These are phyloP conservation scores for Lytechinus variegatus DNA, from an alignment of 35 echinoderm and acorn worm genomes.

Conservation along the genomic window DNA sequence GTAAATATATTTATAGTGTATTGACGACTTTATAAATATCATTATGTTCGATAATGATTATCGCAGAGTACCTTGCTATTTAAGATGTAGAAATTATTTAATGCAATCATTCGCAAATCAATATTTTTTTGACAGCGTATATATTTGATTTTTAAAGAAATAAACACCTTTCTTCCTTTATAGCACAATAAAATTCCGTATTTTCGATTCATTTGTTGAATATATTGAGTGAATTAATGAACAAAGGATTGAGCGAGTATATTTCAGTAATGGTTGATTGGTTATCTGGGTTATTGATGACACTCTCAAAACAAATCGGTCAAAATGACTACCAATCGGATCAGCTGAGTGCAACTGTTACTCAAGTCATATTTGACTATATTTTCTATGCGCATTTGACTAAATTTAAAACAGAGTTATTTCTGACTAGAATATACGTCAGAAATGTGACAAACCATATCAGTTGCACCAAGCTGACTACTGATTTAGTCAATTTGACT, in stretches of 20 bases:
- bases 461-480: too few relatives aligned
- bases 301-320: too few relatives aligned
- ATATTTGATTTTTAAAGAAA: conserved; percentile 15
- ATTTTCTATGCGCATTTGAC: too few relatives aligned
- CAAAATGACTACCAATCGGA: too few relatives aligned
- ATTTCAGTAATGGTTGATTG: neutral
- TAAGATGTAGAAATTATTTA: conserved; percentile 15
- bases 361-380: too few relatives aligned
- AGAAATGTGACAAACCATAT: too few relatives aligned
- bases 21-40: neutral
- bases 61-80: conserved; percentile 10
- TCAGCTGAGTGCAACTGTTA: too few relatives aligned
- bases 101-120: neutral
- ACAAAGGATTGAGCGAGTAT: too few relatives aligned
- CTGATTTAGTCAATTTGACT: too few relatives aligned
- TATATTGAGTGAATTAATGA: too few relatives aligned
- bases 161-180: neutral
- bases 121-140: conserved; percentile 12
- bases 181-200: neutral
- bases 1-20: conserved; percentile 8
- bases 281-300: neutral
- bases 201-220: neutral
- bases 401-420: too few relatives aligned
- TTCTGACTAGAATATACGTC: too few relatives aligned
- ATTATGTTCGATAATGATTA: neutral